phyloP scores from a whole-genome alignment of 2,113 vertebrate genomes.

The Hyperopisus bebe region DNA sequence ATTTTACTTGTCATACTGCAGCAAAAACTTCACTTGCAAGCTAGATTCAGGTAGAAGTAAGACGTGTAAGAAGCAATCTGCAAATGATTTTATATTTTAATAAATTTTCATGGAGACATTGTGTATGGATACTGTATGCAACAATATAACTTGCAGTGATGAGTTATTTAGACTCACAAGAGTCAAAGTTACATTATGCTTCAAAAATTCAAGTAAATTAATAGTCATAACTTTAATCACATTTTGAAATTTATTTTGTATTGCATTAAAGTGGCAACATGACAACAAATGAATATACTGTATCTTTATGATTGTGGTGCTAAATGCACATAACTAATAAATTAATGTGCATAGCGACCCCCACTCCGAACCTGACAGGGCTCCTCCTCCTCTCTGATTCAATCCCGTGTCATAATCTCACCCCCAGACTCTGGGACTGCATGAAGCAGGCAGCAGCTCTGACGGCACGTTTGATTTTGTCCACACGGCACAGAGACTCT shows the following conservation, averaged over 20 bases:
- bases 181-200: too few relatives aligned
- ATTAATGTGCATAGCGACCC: neutral
- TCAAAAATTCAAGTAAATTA: neutral
- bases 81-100: too few relatives aligned
- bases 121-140: too few relatives aligned
- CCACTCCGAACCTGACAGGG: neutral
- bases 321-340: neutral
- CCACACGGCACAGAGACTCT: conserved; percentile 18
- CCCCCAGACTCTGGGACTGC: conserved; percentile 35
- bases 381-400: neutral
- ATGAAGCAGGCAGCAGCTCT: conserved; percentile 51
- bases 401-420: conserved; percentile 38
- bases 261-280: neutral
- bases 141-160: too few relatives aligned
- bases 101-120: too few relatives aligned
- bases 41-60: too few relatives aligned
- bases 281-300: neutral
- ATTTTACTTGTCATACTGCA: too few relatives aligned
- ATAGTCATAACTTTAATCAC: too few relatives aligned
- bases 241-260: too few relatives aligned
- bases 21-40: too few relatives aligned
- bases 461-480: conserved; percentile 44
- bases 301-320: neutral
- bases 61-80: too few relatives aligned
- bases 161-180: too few relatives aligned